Evolutionary conservation across 2,113 vertebrate genomes (phyloP).

Genomic region (Eptesicus fuscus): DNA sequence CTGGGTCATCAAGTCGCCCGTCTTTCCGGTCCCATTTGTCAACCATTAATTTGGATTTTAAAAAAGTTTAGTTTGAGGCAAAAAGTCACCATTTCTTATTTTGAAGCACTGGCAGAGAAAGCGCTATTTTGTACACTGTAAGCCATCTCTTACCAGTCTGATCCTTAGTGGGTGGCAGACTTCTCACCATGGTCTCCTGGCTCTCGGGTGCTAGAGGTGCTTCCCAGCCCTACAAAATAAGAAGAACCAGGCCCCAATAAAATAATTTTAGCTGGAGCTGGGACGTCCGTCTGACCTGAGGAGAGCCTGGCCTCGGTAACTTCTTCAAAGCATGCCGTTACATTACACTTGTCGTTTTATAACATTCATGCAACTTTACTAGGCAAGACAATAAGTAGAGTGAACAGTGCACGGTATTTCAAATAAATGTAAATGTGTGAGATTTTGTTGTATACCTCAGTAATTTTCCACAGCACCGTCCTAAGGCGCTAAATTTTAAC

Average conservation of each 20-base stretch:
- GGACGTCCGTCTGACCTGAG: neutral
- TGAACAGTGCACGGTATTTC: neutral
- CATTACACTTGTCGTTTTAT: neutral
- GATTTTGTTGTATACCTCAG: neutral
- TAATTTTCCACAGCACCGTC: neutral
- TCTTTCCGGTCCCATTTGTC: neutral
- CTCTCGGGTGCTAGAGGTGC: neutral
- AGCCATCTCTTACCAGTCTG: neutral
- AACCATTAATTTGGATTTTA: neutral
- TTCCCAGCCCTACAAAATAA: neutral
- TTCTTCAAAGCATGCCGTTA: neutral
- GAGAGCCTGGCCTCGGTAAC: neutral
- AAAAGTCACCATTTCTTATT: slow-evolving; percentile 6
- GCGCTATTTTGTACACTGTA: neutral
- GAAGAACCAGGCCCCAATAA: neutral
- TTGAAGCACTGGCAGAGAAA: slow-evolving; percentile 22
- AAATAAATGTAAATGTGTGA: neutral
- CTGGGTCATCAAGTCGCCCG: neutral
- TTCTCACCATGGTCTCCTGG: neutral
- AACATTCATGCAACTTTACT: neutral
- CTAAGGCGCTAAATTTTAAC: neutral
- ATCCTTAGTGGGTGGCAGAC: neutral
- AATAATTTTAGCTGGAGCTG: neutral
- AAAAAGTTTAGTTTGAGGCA: neutral
- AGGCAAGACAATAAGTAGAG: neutral